phyloP scores from a whole-genome alignment of 1,140 invertebrate genomes.

The Probaryconus sp. region DNA sequence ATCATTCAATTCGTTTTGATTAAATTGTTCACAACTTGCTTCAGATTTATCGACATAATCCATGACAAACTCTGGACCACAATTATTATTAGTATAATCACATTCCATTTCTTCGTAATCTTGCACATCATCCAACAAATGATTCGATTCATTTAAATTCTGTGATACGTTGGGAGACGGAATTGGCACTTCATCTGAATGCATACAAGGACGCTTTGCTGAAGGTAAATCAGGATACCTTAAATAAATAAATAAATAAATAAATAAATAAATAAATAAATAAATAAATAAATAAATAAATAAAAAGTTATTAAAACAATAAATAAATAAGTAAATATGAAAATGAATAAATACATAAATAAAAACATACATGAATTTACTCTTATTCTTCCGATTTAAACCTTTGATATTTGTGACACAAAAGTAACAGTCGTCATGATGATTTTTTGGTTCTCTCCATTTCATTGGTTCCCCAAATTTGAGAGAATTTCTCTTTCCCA shows the following conservation, averaged over 20 bases:
- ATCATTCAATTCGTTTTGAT: conserved; percentile 65
- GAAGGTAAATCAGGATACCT: conserved; percentile 1
- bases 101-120: too few relatives aligned
- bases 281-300: too few relatives aligned
- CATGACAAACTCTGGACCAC: not conserved
- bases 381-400: not conserved
- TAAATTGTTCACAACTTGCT: not conserved
- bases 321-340: not conserved
- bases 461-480: conserved; percentile 53
- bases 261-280: too few relatives aligned
- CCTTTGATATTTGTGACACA: conserved; percentile 38
- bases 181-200: not conserved
- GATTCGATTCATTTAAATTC: too few relatives aligned
- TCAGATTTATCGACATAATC: not conserved
- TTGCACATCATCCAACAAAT: too few relatives aligned
- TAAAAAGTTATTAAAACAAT: too few relatives aligned
- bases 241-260: too few relatives aligned
- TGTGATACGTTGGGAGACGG: not conserved
- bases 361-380: too few relatives aligned
- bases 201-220: not conserved
- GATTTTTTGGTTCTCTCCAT: conserved; percentile 50
- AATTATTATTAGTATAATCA: too few relatives aligned
- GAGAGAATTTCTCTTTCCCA: conserved; percentile 3
- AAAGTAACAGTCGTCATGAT: conserved; percentile 54
- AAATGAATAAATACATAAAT: too few relatives aligned